Percentiles rank a stretch among this genome's conserved stretches.
Conservation (phyloP, 2,797 vertebrate species). For the Phataginus tricuspis region DNA sequence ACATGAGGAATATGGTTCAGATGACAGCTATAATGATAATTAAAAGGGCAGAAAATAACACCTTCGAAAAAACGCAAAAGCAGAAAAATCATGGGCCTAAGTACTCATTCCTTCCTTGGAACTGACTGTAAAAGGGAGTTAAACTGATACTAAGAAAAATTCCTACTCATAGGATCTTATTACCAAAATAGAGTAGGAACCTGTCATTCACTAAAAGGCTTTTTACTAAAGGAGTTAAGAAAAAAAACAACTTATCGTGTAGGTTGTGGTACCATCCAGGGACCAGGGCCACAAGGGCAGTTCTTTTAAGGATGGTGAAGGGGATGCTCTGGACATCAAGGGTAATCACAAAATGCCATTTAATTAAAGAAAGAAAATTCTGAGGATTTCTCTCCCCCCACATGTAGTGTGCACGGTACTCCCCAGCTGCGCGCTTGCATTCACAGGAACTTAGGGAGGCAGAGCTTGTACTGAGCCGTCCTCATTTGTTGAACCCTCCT, state of each 20-base stretch:
- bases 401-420: background rate
- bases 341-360: background rate
- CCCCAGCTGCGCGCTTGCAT: background rate
- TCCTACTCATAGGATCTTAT: background rate
- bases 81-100: background rate
- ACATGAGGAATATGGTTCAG: background rate
- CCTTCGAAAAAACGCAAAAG: background rate
- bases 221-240: background rate
- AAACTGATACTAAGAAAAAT: background rate
- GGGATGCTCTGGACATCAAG: background rate
- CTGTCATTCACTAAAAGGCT: background rate
- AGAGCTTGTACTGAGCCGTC: background rate
- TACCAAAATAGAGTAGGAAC: background rate
- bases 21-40: background rate
- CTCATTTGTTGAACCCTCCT: background rate
- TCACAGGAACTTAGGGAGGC: background rate
- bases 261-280: background rate
- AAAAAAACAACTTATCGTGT: background rate
- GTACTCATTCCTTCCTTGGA: background rate
- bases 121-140: background rate
- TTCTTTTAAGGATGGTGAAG: background rate
- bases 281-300: background rate
- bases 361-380: background rate
- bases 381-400: background rate
- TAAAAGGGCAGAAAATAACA: conserved; percentile 1